A percentile compares a stretch with the other conserved stretches of the same genome.
Conservation (phyloP, 2,113 vertebrate species). For the Myrmecobius fasciatus region DNA sequence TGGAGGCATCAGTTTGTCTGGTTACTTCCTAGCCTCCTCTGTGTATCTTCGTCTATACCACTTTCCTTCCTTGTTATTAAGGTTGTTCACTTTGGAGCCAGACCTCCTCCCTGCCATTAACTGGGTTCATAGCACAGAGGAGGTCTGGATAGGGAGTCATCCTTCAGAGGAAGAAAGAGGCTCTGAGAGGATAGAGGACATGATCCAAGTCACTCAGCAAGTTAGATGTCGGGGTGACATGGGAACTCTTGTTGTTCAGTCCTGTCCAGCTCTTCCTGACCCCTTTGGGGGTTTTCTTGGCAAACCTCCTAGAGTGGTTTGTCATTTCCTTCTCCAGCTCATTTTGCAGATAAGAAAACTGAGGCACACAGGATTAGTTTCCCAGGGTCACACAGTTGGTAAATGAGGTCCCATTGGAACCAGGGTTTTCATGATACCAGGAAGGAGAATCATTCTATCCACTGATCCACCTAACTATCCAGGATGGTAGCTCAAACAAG, state of each 20-base stretch:
- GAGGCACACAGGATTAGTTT: not conserved
- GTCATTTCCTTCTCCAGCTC: not conserved
- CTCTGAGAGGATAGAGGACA: rapidly evolving
- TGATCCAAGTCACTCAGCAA: not conserved
- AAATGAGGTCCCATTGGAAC: not conserved
- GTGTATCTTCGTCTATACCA: not conserved
- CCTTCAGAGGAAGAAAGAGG: not conserved
- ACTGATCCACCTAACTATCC: no score
- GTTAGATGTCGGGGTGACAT: not conserved
- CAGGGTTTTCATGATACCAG: not conserved
- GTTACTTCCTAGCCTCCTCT: not conserved
- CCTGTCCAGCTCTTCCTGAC: no score
- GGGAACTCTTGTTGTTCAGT: no score
- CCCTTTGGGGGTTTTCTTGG: not conserved
- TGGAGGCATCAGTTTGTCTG: not conserved
- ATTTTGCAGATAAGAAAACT: not conserved
- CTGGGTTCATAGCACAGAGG: not conserved
- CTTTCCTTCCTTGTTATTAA: not conserved
- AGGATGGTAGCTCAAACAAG: not conserved
- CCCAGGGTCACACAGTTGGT: not conserved
- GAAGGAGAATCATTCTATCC: no score
- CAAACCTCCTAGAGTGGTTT: not conserved
- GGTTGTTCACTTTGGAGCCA: not conserved
- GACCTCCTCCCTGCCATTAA: not conserved
- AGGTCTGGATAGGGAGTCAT: not conserved